These are phyloP conservation scores for Drosophila kokeensis DNA, from an alignment of 2,888 invertebrate species.

Conservation along the genomic window DNA sequence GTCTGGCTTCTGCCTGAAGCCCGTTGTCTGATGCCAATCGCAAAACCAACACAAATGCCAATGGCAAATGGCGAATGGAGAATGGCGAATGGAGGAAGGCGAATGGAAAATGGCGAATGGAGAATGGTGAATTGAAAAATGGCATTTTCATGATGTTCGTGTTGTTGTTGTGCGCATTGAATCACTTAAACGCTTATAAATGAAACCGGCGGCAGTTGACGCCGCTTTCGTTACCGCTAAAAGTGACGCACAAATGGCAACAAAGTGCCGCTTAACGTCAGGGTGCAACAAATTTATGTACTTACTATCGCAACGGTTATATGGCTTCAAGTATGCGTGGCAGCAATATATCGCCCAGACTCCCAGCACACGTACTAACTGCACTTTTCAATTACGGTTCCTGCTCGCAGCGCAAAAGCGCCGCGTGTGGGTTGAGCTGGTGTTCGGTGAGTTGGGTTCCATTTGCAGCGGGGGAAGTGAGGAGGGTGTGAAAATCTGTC, in stretches of 20 bases:
- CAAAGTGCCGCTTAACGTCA: constrained; percentile 45
- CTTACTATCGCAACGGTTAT: background rate
- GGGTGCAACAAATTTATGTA: constrained; percentile 32
- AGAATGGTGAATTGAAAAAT: background rate
- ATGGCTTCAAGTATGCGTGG: constrained; percentile 9
- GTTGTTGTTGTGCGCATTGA: constrained; percentile 32
- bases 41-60: constrained; percentile 15
- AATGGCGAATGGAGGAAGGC: background rate
- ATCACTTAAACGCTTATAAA: constrained; percentile 58
- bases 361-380: constrained; percentile 8
- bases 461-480: background rate
- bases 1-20: background rate
- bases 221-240: constrained; percentile 13
- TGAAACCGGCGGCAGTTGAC: constrained; percentile 17
- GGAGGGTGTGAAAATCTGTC: constrained; percentile 50
- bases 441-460: background rate
- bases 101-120: constrained; percentile 15
- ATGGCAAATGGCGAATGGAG: background rate
- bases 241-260: constrained; percentile 48
- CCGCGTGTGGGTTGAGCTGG: background rate
- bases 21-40: constrained; percentile 1
- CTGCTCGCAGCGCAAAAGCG: background rate
- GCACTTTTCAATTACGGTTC: constrained; percentile 38
- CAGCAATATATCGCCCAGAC: constrained; percentile 9
- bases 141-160: constrained; percentile 32